Evolutionary conservation across 1,140 invertebrate species (phyloP).

Genomic region (Periplaneta americana): DNA sequence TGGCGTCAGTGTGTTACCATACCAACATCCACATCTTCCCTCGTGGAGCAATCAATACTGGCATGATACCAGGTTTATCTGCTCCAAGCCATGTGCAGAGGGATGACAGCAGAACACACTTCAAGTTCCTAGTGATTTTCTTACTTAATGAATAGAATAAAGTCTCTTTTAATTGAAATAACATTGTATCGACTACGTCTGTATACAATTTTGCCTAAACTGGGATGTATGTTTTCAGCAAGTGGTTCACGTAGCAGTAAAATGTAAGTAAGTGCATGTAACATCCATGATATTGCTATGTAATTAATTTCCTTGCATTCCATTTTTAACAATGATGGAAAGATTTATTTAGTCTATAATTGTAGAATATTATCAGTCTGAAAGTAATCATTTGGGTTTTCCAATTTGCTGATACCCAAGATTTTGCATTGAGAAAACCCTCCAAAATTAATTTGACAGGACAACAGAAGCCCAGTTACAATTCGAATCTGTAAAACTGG

Average conservation of each 20-base stretch:
- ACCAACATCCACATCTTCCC: no score
- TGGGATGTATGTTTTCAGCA: not conserved
- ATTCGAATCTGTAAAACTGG: no score
- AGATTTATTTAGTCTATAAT: no score
- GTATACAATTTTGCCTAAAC: not conserved
- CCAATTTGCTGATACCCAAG: no score
- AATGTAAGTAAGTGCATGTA: not conserved
- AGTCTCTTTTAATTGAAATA: not conserved
- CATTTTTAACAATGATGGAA: no score
- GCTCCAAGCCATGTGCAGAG: not conserved
- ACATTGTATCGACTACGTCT: not conserved
- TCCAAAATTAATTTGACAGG: no score
- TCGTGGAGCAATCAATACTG: not conserved
- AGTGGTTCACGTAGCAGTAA: not conserved
- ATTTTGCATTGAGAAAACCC: no score
- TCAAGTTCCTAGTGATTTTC: not conserved
- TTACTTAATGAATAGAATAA: not conserved
- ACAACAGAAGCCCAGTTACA: no score
- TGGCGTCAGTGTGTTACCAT: not conserved
- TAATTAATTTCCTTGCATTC: no score
- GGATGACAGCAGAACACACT: not conserved
- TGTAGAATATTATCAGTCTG: no score
- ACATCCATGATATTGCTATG: no score
- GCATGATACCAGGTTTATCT: not conserved
- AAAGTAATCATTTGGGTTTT: no score